A percentile compares a stretch with the other conserved stretches of the same genome.
These are phyloP conservation scores for Pocillopora meandrina DNA, from an alignment of 92 coral and sea anemone species.

Conservation along the genomic window DNA sequence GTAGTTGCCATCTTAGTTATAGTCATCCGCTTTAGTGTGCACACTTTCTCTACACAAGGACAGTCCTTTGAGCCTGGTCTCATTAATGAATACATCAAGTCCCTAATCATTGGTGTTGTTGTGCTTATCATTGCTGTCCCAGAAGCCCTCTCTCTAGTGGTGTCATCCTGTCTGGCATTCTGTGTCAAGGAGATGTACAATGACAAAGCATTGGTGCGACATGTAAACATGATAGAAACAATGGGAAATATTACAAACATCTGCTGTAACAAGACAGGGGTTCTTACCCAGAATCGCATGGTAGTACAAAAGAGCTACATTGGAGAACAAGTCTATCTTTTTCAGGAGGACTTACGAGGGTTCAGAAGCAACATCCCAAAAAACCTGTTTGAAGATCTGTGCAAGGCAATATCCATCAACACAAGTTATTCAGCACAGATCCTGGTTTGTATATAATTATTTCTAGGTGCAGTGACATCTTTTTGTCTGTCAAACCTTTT, in stretches of 20 bases:
- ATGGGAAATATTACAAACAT: slow-evolving; percentile 97
- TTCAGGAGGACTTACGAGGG: slow-evolving; percentile 63
- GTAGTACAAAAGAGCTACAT: slow-evolving; percentile 83
- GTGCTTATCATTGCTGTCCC: slow-evolving; percentile 95
- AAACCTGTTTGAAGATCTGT: slow-evolving; percentile 66
- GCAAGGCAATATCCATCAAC: slow-evolving; percentile 89
- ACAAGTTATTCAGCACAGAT: slow-evolving; percentile 82
- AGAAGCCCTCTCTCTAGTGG: slow-evolving; percentile 90
- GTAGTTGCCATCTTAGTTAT: slow-evolving; percentile 77
- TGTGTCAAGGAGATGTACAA: slow-evolving; percentile 89
- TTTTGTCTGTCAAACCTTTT: background rate
- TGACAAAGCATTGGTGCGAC: slow-evolving; percentile 88
- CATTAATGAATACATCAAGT: slow-evolving; percentile 84
- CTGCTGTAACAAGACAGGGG: slow-evolving; percentile 98
- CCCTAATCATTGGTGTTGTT: slow-evolving; percentile 91
- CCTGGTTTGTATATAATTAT: slow-evolving; percentile 11
- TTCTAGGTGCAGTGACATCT: background rate
- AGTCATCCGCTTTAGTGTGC: slow-evolving; percentile 80
- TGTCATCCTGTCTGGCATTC: slow-evolving; percentile 86
- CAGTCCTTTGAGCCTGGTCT: slow-evolving; percentile 71
- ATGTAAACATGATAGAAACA: slow-evolving; percentile 88
- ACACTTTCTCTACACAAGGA: slow-evolving; percentile 59
- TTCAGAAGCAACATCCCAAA: slow-evolving; percentile 72
- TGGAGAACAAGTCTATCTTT: slow-evolving; percentile 38
- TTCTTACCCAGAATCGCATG: slow-evolving; percentile 92